Percentiles rank a stretch among this genome's conserved stretches.
Conservation (phyloP, 2,113 vertebrate species). For the Leuciscus idus region DNA sequence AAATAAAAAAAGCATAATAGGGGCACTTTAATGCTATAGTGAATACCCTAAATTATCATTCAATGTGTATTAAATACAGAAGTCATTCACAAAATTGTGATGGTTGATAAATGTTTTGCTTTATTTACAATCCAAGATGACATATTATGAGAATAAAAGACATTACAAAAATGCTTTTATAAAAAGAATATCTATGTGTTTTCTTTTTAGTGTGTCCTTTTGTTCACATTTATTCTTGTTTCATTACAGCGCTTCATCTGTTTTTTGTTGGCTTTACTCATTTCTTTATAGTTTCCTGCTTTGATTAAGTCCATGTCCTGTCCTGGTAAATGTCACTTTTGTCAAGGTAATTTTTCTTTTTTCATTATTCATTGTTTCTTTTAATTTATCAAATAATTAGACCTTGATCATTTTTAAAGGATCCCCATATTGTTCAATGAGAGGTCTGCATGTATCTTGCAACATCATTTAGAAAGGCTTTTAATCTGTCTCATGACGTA, state of each 20-base stretch:
- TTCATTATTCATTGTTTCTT: slow-evolving; percentile 16
- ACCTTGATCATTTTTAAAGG: background rate
- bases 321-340: slow-evolving; percentile 65
- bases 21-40: no score
- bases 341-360: slow-evolving; percentile 69
- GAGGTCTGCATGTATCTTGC: background rate
- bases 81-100: no score
- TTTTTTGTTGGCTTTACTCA: slow-evolving; percentile 58
- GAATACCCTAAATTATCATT: no score
- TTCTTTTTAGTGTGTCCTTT: background rate
- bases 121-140: background rate
- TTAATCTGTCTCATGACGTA: background rate
- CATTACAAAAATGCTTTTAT: background rate
- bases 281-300: slow-evolving; percentile 64
- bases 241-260: slow-evolving; percentile 2
- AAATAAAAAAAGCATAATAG: no score
- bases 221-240: slow-evolving; percentile 6
- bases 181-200: background rate
- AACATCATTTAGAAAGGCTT: background rate
- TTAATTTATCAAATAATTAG: background rate
- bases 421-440: background rate
- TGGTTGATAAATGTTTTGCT: background rate
- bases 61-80: no score
- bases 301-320: slow-evolving; percentile 68
- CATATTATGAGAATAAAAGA: background rate